phyloP scores from a whole-genome alignment of 2,888 invertebrate species.

The Campaea margaritaria region DNA sequence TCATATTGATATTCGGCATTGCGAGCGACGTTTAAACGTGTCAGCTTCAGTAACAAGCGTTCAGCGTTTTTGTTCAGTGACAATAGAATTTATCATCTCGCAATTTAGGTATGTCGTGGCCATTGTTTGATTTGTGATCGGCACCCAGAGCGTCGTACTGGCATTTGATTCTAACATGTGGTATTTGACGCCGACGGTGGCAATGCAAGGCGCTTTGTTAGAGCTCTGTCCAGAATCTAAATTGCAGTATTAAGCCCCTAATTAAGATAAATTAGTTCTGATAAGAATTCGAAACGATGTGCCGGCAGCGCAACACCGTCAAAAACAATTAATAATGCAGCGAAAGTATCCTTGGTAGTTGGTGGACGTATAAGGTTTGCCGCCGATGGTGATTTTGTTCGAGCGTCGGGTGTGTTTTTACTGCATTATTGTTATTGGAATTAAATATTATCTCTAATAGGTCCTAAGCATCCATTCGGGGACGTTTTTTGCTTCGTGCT shows the following conservation, averaged over 20 bases:
- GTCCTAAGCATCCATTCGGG: conserved; percentile 33
- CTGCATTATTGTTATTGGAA: conserved; percentile 33
- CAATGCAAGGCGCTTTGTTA: conserved; percentile 74
- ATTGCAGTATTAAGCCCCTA: conserved; percentile 74
- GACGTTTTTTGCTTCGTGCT: conserved; percentile 9
- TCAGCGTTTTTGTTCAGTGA: conserved; percentile 63
- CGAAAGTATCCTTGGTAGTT: conserved; percentile 37
- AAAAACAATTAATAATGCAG: conserved; percentile 51
- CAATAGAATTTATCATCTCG: conserved; percentile 67
- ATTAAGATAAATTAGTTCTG: conserved; percentile 81
- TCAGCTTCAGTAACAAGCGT: conserved; percentile 59
- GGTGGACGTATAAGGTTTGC: conserved; percentile 39
- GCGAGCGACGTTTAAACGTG: conserved; percentile 46
- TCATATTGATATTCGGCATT: conserved; percentile 57
- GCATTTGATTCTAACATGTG: conserved; percentile 57
- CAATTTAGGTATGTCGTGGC: conserved; percentile 62
- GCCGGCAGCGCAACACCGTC: conserved; percentile 63
- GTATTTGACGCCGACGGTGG: conserved; percentile 81
- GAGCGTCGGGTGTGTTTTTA: conserved; percentile 41
- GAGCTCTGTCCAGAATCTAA: conserved; percentile 72
- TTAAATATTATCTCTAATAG: conserved; percentile 17
- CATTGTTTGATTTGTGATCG: conserved; percentile 78
- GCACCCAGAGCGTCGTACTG: conserved; percentile 61
- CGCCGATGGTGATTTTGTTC: conserved; percentile 44
- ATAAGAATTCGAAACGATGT: conserved; percentile 71